Base-by-base conservation (phyloP, 2,888 invertebrate genomes). In the Caprella mutica region DNA sequence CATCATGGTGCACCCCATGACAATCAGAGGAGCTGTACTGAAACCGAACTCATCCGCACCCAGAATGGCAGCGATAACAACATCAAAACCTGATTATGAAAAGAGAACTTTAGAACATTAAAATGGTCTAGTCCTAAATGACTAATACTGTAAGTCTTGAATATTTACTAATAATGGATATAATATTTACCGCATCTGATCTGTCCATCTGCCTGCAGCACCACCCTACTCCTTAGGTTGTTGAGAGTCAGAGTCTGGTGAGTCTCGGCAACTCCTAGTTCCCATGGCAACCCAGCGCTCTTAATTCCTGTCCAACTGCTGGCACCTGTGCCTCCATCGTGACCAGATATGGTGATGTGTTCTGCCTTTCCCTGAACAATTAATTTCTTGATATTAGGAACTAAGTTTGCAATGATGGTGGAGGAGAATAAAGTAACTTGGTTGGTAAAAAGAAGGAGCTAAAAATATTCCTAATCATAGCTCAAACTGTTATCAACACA, bases 1-100 rank as follows among this genome's bases (percentile, higher is more conserved):
- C 98, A 98, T 98, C 98, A 98, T 98, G 0, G 96, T 98, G 71
- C 98, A 98, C 3, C 98, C 98, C 75, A 98, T 82, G 2, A 89
- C 93, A 70, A 98, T 96, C 52, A 98, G 78, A 0, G 98, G 97
- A 2, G 96, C 97, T 0, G 98, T 98, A 72, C 94, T 94, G 77
- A 98, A 92, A 23, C 96, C 98, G 72, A 96, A 90, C 75, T 98
- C 98, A 73, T 98, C 98, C 8, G 98, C 98, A 24, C 98, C 98
- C 38, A 98, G 77, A 40, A 96, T 72, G 0, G 93, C 96, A 2
- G 94, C 97, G 24, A 97, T 88, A 68, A 94, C 81, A 26, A 98
- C 90, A 76, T 98, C 98, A 71, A 92, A 91, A 24, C 94, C 81
- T 79, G 4, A 17, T 38, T 4, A 19, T 38, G 38, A 17, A 19